Evolutionary conservation across 1,140 invertebrate genomes (phyloP), one percentile per base, ranked within the genome.

Genomic region (Drosophila teissieri): DNA sequence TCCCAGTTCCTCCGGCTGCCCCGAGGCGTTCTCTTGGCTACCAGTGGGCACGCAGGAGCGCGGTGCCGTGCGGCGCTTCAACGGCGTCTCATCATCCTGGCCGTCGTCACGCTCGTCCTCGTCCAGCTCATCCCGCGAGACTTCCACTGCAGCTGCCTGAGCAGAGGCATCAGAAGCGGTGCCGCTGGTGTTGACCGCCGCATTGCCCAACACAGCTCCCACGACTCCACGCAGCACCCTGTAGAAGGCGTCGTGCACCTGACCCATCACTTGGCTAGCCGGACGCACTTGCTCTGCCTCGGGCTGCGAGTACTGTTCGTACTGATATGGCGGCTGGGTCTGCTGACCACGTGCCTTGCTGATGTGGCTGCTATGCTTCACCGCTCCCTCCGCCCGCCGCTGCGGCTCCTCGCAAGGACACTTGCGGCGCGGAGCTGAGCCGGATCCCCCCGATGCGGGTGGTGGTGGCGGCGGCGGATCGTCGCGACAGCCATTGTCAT

Each of bases 351-450:
- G 19, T 17, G 17, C 37, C 14, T 17, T 52, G 14, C n/a, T 34
- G 15, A 46, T 57, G 37, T 45, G 8, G 22, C 55, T 57, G 37
- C 36, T 61, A 19, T 49, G 58, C 40, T 55, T 72, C n/a, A 68
- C 1, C 19, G 57, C 12, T 14, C 46, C 40, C 0, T 60, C 69
- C 1, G 44, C 36, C 1, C 55, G 62, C 7, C 62, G 56, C 5
- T 52, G 54, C 1, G 34, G 31, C 37, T 84, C 69, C 10, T 89
- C 80, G 52, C 85, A 90, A 1, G 85, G 85, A 10, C 85, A 89
- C 7, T 78, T 84, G 46, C 61, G 63, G 1, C 73, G 64, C n/a
- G 68, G 27, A 2, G 37, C 44, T 12, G 53, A 17, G 6, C 34
- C 54, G 1, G 60, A 10, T 8, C 48, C 22, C 15, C 15, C 64